Base-by-base conservation (phyloP, 35 echinoderm and acorn worm genomes). In the Lytechinus pictus region DNA sequence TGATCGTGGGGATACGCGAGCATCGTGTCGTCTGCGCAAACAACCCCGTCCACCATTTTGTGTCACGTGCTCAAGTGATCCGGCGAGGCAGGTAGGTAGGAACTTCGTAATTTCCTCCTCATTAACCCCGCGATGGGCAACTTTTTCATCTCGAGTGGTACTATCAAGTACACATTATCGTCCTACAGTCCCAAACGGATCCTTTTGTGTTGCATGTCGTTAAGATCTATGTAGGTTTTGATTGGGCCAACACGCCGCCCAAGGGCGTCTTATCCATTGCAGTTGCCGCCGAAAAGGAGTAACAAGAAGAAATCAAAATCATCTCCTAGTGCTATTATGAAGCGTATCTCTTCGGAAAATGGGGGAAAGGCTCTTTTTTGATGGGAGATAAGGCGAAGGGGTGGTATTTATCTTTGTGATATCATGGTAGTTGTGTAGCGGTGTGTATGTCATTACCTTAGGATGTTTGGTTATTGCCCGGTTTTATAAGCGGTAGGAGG, bases 161-260 rank as follows among this genome's bases (percentile, higher is more conserved):
- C 88, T 90, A 90, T 90, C 88, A 90, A 90, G 88, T 90, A 33
- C 88, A 90, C 88, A 90, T 90, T 90, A 90, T 54, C 27, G 29
- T 44, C 88, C 10, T 90, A 54, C 10, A 51, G 28, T 54, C 52
- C 28, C 52, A 44, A 27, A 9, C 88, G 88, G 7, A 14, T 90
- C 88, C 66, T 90, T 52, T 90, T 90, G 88, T 90, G 88, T 27
- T 90, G 27, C 16, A 52, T 79, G 88, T 90, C 88, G 88, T 90
- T 90, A 90, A 90, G 88, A 90, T 90, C 88, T 90, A 90, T 90
- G 88, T 90, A 90, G 88, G 88, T 90, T 90, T 90, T 90, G 88
- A 52, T 90, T 90, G 88, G 29, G 88, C 29, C 88, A 90, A 10
- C 28, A 27, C 88, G 29, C 88, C 52, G 88, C 88, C 88, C 88